Percentiles rank a stretch among this genome's conserved stretches.
These are phyloP conservation scores for Sparus aurata DNA, from an alignment of 2,797 vertebrate species.

Conservation along the genomic window DNA sequence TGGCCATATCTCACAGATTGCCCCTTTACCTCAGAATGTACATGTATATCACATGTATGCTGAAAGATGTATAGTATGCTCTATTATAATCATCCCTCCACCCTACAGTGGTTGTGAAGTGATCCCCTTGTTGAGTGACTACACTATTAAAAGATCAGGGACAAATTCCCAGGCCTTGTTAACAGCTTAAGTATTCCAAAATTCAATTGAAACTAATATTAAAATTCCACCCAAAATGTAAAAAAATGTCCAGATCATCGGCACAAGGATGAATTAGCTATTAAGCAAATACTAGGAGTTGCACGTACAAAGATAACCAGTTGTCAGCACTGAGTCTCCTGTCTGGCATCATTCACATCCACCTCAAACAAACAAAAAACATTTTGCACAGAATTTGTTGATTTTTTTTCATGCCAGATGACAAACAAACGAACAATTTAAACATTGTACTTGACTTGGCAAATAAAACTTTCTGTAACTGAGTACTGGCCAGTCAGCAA, in stretches of 20 bases:
- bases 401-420: background rate
- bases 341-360: background rate
- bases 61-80: background rate
- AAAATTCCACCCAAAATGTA: background rate
- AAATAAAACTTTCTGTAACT: background rate
- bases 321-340: background rate
- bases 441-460: background rate
- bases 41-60: background rate
- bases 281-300: background rate
- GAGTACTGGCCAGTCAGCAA: background rate
- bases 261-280: background rate
- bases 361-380: background rate
- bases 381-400: no score
- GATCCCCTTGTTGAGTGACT: background rate
- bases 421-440: no score
- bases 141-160: background rate
- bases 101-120: background rate
- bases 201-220: background rate
- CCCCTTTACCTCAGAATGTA: no score
- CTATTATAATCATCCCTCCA: background rate
- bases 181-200: constrained; percentile 6
- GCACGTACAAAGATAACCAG: background rate
- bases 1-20: no score
- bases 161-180: background rate
- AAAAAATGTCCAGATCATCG: background rate